Evolutionary conservation across 1,140 invertebrate species (phyloP), one percentile per base, ranked within the genome.

Genomic region (Pseudachorutes palmiensis): DNA sequence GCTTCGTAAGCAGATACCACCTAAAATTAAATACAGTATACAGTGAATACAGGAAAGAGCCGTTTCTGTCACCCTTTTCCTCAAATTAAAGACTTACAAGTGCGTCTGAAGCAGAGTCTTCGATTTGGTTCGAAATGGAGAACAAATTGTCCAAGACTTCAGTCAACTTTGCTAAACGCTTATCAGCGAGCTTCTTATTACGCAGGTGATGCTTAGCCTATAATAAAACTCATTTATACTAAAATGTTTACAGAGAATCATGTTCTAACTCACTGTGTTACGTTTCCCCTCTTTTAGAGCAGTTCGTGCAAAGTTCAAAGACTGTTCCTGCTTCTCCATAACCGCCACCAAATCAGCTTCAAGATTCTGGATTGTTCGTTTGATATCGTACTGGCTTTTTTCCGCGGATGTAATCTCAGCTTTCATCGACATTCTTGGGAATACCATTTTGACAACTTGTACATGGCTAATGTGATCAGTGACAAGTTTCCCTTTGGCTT

Each of bases 131-230:
- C 1, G 29, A 32, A 22, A 71, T 62, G 0, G 57, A 55, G 12
- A 64, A 64, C 31, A 71, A 48, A 32, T 66, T 71, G 62, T 69
- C 67, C 28, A 71, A 57, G n/a, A 71, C 31, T 28, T n/a, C 12
- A 41, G 22, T 58, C 31, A 68, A 30, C 29, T 68, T 68, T 3
- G 51, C 55, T 24, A 31, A 16, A 63, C 67, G 57, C 30, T 65
- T 62, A 30, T 71, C 70, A 1, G 62, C 14, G 2, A 64, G 12
- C 31, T 71, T 71, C 48, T 69, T 68, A 12, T 26, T 32, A 33
- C 64, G 36, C 22, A 71, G 62, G 30, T 71, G 63, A 60, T 66
- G 48, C 29, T 71, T 71, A n/a, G 70, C 70, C 67, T 68, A 45
- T 3, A 67, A 67, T 51, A 29, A 45, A 5, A 60, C 22, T 32